Evolutionary conservation across 2,113 vertebrate species (phyloP), one percentile per base, ranked within the genome.

Genomic region (Cricetomys ansorgei): DNA sequence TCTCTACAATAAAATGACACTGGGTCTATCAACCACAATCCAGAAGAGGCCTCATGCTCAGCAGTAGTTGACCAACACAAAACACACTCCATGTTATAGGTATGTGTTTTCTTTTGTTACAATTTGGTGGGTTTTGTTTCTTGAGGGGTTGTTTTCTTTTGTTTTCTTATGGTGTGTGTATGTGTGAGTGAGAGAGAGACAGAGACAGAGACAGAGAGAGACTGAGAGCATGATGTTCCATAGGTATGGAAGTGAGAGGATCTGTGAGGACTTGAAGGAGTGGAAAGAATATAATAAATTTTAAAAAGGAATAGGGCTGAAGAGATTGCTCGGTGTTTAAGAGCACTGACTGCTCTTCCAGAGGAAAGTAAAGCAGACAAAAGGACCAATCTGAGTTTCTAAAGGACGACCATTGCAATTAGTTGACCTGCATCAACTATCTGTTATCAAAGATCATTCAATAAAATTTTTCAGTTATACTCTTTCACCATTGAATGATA

Each of bases 381-480:
- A 79, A 80, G 55, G 21, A 80, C 5, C 23, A 72, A 23, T 88
- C 45, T 76, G 43, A 89, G 69, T 97, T 92, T 57, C 89, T 84
- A 76, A 81, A 76, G 59, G 53, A 13, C 40, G 31, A 53, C 67
- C 72, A 34, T 45, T 86, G 27, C 29, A 95, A 75, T 65, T 92
- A 81, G 89, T 48, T 94, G 79, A 95, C 95, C 73, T 45, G 29
- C 25, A 76, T 76, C 67, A 94, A 53, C 92, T 70, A 45, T 69
- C 96, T 87, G 53, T 86, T 76, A 91, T 76, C 57, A 17, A 65
- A 86, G 59, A 76, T 31, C 9, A 62, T 77, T 34, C 43, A 95
- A 70, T 72, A 25, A 75, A 73, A 43, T 80, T 91, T 40, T 2
- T 9, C 87, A 88, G 69, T 59, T 62, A 40, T 57, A 48, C 62